These are phyloP conservation scores for Panthera tigris DNA, from an alignment of 2,113 vertebrate species.

Conservation along the genomic window DNA sequence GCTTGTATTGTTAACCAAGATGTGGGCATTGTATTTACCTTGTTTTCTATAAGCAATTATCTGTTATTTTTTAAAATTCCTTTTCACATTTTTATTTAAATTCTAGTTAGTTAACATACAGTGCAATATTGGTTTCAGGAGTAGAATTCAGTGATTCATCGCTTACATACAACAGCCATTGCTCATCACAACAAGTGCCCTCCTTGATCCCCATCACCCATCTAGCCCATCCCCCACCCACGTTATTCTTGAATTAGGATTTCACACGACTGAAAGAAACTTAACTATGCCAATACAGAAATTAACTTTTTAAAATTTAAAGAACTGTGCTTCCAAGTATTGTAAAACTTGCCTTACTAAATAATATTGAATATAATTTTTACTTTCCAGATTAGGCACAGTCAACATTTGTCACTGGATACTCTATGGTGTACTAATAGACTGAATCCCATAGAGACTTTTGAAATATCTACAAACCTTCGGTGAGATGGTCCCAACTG, in stretches of 20 bases:
- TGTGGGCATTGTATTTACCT: background rate
- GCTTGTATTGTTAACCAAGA: background rate
- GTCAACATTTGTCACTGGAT: background rate
- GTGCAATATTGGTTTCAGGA: too few relatives aligned
- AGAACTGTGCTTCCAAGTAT: background rate
- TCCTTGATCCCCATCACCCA: too few relatives aligned
- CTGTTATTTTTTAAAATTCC: background rate
- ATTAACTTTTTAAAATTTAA: conserved; percentile 9
- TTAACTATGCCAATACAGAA: background rate
- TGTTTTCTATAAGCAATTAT: background rate
- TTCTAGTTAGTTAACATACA: too few relatives aligned
- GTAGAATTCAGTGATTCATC: too few relatives aligned
- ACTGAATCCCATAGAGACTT: background rate
- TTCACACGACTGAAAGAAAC: background rate
- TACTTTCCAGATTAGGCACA: background rate
- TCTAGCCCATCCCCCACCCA: too few relatives aligned
- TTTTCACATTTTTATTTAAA: too few relatives aligned
- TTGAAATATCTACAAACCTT: background rate
- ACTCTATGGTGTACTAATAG: background rate
- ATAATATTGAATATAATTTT: background rate
- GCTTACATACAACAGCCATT: too few relatives aligned
- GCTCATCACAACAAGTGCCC: too few relatives aligned
- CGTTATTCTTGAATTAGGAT: background rate
- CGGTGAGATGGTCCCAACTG: too few relatives aligned
- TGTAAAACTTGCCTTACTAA: background rate